These are phyloP conservation scores for Eugnorisma glareosa DNA, from an alignment of 2,888 invertebrate genomes.

Conservation along the genomic window DNA sequence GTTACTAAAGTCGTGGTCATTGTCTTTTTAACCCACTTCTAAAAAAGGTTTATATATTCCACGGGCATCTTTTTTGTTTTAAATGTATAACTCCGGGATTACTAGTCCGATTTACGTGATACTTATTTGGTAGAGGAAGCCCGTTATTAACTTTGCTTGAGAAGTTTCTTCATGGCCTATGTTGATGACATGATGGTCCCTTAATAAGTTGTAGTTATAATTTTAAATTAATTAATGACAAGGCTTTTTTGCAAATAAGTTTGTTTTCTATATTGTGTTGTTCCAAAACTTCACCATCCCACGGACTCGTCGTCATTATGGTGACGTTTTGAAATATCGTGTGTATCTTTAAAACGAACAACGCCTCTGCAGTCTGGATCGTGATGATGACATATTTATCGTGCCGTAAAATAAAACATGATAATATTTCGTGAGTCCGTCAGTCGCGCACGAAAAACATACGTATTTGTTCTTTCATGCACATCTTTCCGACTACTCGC, in stretches of 20 bases:
- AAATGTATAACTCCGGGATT: too few species aligned
- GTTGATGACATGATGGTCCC: too few species aligned
- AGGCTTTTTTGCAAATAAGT: too few species aligned
- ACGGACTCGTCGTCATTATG: slow-evolving; percentile 8
- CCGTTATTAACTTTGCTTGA: too few species aligned
- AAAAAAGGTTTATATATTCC: too few species aligned
- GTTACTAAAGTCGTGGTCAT: slow-evolving; percentile 26
- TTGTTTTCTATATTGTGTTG: not conserved
- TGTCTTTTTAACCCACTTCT: too few species aligned
- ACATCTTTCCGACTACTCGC: not conserved
- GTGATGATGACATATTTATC: slow-evolving; percentile 43
- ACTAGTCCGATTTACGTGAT: too few species aligned
- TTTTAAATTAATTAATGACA: too few species aligned
- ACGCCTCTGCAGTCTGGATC: slow-evolving; percentile 47
- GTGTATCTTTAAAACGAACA: slow-evolving; percentile 32
- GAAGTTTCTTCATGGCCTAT: too few species aligned
- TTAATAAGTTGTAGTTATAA: too few species aligned
- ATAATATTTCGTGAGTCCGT: slow-evolving; percentile 20
- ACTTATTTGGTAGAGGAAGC: too few species aligned
- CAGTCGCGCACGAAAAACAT: slow-evolving; percentile 2
- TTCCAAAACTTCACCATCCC: not conserved
- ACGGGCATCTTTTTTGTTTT: too few species aligned
- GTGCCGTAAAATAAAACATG: slow-evolving; percentile 36
- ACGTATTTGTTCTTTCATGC: not conserved
- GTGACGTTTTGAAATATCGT: slow-evolving; percentile 43